phyloP scores from a whole-genome alignment of 1,140 invertebrate species.

The Anthonomus grandis region DNA sequence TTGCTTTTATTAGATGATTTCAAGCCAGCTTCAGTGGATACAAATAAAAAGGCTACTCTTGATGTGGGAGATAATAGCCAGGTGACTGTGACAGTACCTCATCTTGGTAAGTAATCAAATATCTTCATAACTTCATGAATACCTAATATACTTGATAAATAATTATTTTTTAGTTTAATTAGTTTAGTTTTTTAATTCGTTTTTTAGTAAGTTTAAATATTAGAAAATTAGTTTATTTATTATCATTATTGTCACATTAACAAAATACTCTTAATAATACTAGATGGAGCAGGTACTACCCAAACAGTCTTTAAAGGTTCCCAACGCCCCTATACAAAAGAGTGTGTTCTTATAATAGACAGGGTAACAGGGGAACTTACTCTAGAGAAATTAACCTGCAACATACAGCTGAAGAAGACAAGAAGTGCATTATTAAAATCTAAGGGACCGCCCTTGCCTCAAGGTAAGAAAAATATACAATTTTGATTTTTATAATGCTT shows the following conservation, averaged over 20 bases:
- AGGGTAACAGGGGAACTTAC: slow-evolving; percentile 87
- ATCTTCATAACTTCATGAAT: too few relatives aligned
- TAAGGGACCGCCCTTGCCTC: slow-evolving; percentile 37
- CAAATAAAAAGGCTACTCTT: slow-evolving; percentile 82
- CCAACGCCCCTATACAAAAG: slow-evolving; percentile 81
- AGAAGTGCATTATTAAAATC: slow-evolving; percentile 65
- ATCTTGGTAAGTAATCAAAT: slow-evolving; percentile 63
- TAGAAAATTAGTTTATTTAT: too few relatives aligned
- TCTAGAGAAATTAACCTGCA: slow-evolving; percentile 84
- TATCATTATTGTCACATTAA: not conserved
- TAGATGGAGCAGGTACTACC: slow-evolving; percentile 78
- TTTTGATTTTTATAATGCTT: too few relatives aligned
- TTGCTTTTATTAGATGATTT: slow-evolving; percentile 81
- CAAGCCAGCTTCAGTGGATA: slow-evolving; percentile 93
- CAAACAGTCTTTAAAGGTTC: slow-evolving; percentile 94
- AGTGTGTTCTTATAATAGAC: slow-evolving; percentile 94
- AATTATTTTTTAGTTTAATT: too few relatives aligned
- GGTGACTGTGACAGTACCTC: slow-evolving; percentile 88
- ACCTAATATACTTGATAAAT: too few relatives aligned
- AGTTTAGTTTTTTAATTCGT: too few relatives aligned
- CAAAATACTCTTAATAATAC: slow-evolving; percentile 15
- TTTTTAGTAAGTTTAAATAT: too few relatives aligned
- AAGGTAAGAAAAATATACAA: slow-evolving; percentile 41
- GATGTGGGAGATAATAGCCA: slow-evolving; percentile 86
- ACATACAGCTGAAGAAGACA: slow-evolving; percentile 93